phyloP scores from a whole-genome alignment of 1,140 invertebrate species.

The Listronotus oregonensis region DNA sequence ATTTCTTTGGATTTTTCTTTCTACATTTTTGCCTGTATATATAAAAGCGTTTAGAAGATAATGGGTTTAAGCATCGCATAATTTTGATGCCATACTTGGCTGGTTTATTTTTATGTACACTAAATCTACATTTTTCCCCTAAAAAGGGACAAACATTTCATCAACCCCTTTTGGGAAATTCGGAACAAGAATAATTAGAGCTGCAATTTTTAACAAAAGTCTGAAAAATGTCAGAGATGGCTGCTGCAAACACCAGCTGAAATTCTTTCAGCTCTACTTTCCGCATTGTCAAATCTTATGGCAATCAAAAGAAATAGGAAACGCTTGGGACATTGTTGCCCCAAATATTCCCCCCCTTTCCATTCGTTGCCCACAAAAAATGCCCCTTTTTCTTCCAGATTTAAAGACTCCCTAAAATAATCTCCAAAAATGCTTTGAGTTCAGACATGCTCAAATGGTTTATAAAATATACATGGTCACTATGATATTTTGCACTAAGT shows the following conservation, averaged over 20 bases:
- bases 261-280: conserved; percentile 24
- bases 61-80: conserved; percentile 12
- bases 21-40: conserved; percentile 13
- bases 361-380: conserved; percentile 22
- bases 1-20: conserved; percentile 11
- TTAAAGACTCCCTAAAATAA: conserved; percentile 23
- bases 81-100: conserved; percentile 24
- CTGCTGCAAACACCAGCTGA: conserved; percentile 9
- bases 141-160: conserved; percentile 23
- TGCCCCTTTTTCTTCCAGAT: conserved; percentile 11
- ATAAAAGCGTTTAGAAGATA: conserved; percentile 23
- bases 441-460: conserved; percentile 12
- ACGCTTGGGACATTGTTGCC: conserved; percentile 24
- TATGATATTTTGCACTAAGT: conserved; percentile 9
- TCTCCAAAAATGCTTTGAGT: conserved; percentile 20
- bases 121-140: conserved; percentile 17
- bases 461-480: conserved; percentile 3
- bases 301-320: conserved; percentile 23
- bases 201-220: conserved; percentile 29
- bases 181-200: conserved; percentile 11
- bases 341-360: conserved; percentile 29
- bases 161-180: conserved; percentile 18
- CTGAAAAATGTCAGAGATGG: conserved; percentile 29
- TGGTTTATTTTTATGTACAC: conserved; percentile 27
- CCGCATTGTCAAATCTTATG: conserved; percentile 27